phyloP scores from a whole-genome alignment of 2,797 vertebrate species.

The Apodemus agrarius region DNA sequence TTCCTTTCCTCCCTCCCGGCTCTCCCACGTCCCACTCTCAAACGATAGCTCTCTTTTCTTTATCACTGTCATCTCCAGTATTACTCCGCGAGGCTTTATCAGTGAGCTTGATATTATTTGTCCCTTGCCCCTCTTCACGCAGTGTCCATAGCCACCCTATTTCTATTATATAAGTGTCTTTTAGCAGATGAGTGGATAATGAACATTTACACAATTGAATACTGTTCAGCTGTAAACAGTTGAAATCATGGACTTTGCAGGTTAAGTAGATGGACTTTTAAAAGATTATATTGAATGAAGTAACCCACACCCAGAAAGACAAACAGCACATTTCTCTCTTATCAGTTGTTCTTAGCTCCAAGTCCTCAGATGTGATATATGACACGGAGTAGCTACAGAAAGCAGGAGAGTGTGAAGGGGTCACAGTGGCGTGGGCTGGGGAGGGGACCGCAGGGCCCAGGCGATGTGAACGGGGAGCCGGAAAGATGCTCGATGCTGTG shows the following conservation, averaged over 20 bases:
- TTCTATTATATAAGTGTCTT: not conserved
- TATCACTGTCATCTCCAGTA: not conserved
- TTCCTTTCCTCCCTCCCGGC: not conserved
- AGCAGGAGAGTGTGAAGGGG: not conserved
- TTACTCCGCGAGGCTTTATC: not conserved
- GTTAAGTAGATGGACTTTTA: no score
- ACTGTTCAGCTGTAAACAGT: not conserved
- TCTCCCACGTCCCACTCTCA: not conserved
- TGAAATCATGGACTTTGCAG: not conserved
- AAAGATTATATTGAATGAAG: not conserved
- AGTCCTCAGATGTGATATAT: not conserved
- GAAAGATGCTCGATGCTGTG: not conserved
- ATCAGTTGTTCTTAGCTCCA: not conserved
- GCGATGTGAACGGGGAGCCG: no score
- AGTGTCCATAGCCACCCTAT: not conserved
- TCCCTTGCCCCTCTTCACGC: not conserved
- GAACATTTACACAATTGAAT: not conserved
- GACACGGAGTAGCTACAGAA: not conserved
- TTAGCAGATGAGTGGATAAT: not conserved
- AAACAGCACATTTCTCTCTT: not conserved
- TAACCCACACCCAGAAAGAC: not conserved
- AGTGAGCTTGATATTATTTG: not conserved
- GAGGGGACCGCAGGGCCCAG: no score
- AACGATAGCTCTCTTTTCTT: not conserved
- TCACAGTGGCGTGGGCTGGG: not conserved